Evolutionary conservation across 1,140 invertebrate genomes (phyloP), one percentile per base, ranked within the genome.

Genomic region (Aphaenogaster rudis): DNA sequence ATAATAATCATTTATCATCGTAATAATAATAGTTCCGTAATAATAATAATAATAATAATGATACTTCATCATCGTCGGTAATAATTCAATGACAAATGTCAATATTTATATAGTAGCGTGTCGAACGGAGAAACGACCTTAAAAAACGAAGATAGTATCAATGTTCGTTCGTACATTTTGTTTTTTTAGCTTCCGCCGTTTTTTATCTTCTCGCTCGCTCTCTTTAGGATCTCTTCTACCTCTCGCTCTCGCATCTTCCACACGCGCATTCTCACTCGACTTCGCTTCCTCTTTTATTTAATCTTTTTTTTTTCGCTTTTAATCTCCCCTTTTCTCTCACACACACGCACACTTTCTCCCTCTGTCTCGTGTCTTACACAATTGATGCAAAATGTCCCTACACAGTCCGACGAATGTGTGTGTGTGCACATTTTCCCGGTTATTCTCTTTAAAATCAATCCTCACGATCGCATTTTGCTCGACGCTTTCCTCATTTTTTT

Each of bases 331-430:
- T 93, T 94, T 92, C 91, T 94, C 94, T 94, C 88, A 91, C 90
- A 91, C 90, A 92, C 91, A 88, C 88, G 88, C 54, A 76, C 54
- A 42, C 54, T 90, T 92, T 94, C 93, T 92, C 93, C 91, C 94
- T 94, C 93, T 94, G 91, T 95, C 92, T 94, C 91, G 93, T 95
- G 93, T 94, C 48, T 94, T 94, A 94, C 93, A 94, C 94, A 94
- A 95, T 95, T 94, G 94, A 94, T 94, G 94, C 93, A 95, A 95
- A 93, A 93, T 95, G 94, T 95, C 93, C 94, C 94, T 95, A 94
- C 94, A 94, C 94, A 92, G 92, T 95, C 93, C 94, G 94, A 94
- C 94, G 93, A 95, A 94, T 94, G 93, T 94, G 93, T 94, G 87
- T 85, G 84, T 88, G 82, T 88, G 45, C 48, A 91, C 86, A 50